A percentile compares a stretch with the other conserved stretches of the same genome.
phyloP scores from a whole-genome alignment of 2,797 vertebrate species.

The Onychomys leucogaster region DNA sequence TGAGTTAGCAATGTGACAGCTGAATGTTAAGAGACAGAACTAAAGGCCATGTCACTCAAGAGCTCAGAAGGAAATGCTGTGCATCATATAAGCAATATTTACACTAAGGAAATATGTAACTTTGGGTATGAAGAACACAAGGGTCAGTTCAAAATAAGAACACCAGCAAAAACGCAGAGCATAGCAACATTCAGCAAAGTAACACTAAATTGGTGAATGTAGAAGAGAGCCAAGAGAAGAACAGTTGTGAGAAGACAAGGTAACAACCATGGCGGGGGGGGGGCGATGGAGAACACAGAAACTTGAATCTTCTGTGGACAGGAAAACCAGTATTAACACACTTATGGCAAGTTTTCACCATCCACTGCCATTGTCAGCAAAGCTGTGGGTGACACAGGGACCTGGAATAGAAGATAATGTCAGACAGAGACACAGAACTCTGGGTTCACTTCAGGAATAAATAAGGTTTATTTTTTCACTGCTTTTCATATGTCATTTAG shows the following conservation, averaged over 20 bases:
- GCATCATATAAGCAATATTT: background rate
- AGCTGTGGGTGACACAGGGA: background rate
- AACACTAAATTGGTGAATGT: background rate
- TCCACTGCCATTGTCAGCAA: background rate
- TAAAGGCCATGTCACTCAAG: rapidly evolving
- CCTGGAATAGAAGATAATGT: background rate
- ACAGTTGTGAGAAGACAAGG: background rate
- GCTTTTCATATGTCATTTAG: background rate
- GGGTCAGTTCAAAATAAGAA: no score
- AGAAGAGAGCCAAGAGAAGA: background rate
- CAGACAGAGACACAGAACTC: background rate
- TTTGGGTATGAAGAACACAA: background rate
- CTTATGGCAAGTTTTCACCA: background rate
- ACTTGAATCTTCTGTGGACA: background rate
- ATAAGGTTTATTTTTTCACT: background rate
- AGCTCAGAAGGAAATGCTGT: background rate
- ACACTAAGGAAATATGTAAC: background rate
- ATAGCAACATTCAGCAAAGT: background rate
- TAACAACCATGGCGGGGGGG: background rate
- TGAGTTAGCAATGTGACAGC: background rate
- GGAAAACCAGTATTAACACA: background rate
- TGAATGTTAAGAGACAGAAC: background rate
- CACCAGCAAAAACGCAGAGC: background rate
- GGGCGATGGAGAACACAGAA: background rate
- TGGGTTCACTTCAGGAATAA: background rate